These are phyloP conservation scores for Oenanthe oenanthe DNA, from an alignment of 2,113 vertebrate genomes.

Conservation along the genomic window DNA sequence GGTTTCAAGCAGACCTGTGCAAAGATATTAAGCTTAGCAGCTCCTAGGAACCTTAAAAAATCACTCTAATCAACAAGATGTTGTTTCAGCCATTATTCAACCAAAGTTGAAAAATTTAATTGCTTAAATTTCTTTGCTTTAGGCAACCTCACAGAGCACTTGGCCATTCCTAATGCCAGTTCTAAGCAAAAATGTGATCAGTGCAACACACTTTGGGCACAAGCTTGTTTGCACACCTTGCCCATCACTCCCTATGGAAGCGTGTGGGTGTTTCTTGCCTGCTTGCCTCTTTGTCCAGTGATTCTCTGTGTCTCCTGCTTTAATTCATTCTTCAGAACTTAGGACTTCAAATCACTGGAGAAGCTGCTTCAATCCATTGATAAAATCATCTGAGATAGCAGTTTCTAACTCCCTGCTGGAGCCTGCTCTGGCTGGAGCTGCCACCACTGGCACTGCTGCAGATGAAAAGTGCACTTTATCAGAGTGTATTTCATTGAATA, in stretches of 20 bases:
- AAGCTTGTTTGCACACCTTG: not conserved
- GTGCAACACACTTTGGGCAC: not conserved
- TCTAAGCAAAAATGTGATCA: not conserved
- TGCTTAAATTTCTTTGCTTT: not conserved
- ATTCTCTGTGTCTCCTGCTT: not conserved
- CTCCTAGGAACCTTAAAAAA: not conserved
- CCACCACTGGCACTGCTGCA: not conserved
- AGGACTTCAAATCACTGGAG: not conserved
- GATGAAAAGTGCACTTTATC: not conserved
- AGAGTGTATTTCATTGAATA: not conserved
- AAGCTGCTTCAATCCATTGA: not conserved
- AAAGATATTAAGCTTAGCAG: not conserved
- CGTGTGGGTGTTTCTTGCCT: fast-evolving
- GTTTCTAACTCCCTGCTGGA: not conserved
- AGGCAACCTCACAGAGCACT: not conserved
- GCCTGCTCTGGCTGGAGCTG: not conserved
- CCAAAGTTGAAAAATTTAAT: conserved; percentile 32
- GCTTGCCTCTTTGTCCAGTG: not conserved
- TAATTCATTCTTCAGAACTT: not conserved
- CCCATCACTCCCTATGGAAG: not conserved
- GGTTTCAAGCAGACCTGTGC: not conserved
- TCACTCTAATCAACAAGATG: not conserved
- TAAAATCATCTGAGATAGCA: not conserved
- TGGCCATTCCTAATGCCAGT: fast-evolving
- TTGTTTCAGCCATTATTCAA: not conserved